Percentiles rank a stretch among this genome's conserved stretches.
phyloP scores from a whole-genome alignment of 2,113 vertebrate genomes.

The Oriolus oriolus region DNA sequence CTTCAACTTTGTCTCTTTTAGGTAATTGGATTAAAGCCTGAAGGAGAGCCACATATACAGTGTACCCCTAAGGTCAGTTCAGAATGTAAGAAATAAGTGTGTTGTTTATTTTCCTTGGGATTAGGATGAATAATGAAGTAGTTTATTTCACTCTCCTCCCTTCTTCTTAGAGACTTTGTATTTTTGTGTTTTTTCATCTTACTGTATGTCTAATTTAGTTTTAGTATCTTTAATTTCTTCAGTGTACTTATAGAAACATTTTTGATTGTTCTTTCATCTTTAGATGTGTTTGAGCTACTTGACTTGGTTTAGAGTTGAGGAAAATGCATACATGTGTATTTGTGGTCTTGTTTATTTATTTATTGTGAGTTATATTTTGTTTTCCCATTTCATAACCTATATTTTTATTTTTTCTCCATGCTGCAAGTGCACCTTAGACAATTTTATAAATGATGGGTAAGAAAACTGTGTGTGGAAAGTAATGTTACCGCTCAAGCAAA shows the following conservation, averaged over 20 bases:
- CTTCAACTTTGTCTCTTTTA: constrained; percentile 57
- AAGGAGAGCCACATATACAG: constrained; percentile 79
- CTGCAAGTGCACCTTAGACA: constrained; percentile 82
- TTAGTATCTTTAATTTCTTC: constrained; percentile 1
- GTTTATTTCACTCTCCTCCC: not conserved
- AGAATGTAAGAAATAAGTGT: not conserved
- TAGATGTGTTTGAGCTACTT: not conserved
- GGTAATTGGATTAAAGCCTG: constrained; percentile 92
- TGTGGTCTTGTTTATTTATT: not conserved
- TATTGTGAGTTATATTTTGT: constrained; percentile 21
- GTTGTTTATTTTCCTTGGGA: not conserved
- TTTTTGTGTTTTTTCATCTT: not conserved
- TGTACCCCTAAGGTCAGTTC: constrained; percentile 86
- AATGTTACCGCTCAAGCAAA: constrained; percentile 13
- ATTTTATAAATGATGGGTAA: constrained; percentile 71
- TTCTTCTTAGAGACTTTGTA: not conserved
- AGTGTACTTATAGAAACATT: not conserved
- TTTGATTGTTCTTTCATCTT: not conserved
- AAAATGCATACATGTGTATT: not conserved
- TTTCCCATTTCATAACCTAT: constrained; percentile 67
- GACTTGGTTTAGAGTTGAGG: not conserved
- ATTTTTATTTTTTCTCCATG: constrained; percentile 84
- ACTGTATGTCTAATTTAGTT: not conserved
- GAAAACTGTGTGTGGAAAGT: constrained; percentile 59
- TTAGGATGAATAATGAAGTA: not conserved